Conservation (phyloP, 2,888 invertebrate species). For the Nephrotoma guestfalica region DNA sequence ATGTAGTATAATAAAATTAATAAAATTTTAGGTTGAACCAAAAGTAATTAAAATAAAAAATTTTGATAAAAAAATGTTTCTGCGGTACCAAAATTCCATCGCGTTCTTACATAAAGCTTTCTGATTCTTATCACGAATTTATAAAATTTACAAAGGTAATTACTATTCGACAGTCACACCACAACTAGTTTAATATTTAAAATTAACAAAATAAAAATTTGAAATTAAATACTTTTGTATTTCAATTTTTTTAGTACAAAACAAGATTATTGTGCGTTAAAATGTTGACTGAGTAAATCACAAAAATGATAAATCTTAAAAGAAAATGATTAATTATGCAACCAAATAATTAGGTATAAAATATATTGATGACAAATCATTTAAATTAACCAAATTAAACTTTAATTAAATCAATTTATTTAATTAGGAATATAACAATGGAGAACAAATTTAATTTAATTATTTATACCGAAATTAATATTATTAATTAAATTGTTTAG, state of each 20-base stretch:
- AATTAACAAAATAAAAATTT: not conserved
- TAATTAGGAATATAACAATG: too few relatives aligned
- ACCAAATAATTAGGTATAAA: not conserved
- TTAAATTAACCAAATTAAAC: not conserved
- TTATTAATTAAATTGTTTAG: too few relatives aligned
- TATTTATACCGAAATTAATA: too few relatives aligned
- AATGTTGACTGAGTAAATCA: not conserved
- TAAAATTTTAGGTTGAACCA: not conserved
- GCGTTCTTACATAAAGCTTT: not conserved
- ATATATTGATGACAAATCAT: not conserved
- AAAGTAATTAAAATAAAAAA: not conserved
- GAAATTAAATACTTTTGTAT: not conserved
- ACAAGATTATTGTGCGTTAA: not conserved
- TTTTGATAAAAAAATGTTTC: too few relatives aligned
- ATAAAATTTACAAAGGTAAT: not conserved
- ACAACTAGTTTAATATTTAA: not conserved
- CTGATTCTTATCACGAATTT: not conserved
- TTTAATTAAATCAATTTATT: not conserved
- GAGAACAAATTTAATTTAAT: too few relatives aligned
- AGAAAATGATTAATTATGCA: not conserved
- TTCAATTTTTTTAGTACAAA: not conserved
- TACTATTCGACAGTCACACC: not conserved
- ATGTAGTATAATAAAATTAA: not conserved
- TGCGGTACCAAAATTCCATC: not conserved
- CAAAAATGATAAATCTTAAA: not conserved